phyloP scores from a whole-genome alignment of 1,140 invertebrate species.

The Drosophila malerkotliana region DNA sequence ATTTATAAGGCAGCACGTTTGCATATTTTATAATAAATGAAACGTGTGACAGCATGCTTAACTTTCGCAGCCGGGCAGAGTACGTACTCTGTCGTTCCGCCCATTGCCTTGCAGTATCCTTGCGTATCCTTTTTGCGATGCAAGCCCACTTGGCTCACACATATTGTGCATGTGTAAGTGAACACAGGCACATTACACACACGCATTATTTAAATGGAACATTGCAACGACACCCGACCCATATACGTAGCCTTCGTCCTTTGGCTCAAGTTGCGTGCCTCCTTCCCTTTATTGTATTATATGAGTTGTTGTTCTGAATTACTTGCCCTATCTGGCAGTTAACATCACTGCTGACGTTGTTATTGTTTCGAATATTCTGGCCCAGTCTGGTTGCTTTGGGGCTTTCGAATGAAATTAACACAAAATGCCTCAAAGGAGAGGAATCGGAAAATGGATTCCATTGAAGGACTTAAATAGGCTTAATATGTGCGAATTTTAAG shows the following conservation, averaged over 20 bases:
- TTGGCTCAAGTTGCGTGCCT: constrained; percentile 21
- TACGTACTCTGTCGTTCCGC: neutral
- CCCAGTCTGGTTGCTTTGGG: constrained; percentile 26
- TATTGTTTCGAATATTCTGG: constrained; percentile 17
- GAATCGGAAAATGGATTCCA: neutral
- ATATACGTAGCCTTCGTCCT: constrained; percentile 5
- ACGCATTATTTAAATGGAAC: constrained; percentile 72
- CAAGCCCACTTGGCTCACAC: neutral
- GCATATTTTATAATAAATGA: constrained; percentile 81
- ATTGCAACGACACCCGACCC: constrained; percentile 45
- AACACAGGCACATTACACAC: constrained; percentile 25
- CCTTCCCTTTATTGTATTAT: neutral
- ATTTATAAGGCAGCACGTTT: constrained; percentile 60
- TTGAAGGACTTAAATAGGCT: neutral
- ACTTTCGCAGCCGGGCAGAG: constrained; percentile 49
- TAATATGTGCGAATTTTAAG: neutral
- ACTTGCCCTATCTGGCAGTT: constrained; percentile 36
- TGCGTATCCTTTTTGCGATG: neutral
- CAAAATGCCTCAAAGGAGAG: constrained; percentile 1
- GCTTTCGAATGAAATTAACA: constrained; percentile 30
- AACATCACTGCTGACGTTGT: constrained; percentile 33
- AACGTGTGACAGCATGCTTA: constrained; percentile 80
- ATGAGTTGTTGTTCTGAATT: constrained; percentile 19
- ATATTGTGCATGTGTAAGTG: neutral
- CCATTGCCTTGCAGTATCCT: neutral